Conservation (phyloP, 2,888 invertebrate species). For the Sesia apiformis region DNA sequence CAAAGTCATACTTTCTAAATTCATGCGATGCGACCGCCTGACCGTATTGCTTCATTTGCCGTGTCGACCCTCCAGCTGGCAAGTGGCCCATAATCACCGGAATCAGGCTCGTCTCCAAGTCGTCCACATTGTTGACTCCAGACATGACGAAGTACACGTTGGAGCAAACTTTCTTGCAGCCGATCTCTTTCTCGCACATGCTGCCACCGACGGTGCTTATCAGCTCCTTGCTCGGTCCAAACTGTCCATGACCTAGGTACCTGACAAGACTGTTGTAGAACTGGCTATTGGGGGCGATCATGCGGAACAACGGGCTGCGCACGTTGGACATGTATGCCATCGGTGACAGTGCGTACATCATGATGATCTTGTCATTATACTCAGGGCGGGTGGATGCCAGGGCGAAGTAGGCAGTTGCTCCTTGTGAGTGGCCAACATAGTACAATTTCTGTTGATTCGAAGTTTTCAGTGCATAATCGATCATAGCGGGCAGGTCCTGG, state of each 20-base stretch:
- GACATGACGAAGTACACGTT: constrained; percentile 76
- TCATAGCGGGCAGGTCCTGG: constrained; percentile 58
- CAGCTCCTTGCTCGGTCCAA: constrained; percentile 39
- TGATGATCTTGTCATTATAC: constrained; percentile 51
- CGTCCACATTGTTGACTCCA: constrained; percentile 69
- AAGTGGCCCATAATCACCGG: constrained; percentile 68
- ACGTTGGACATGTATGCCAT: constrained; percentile 57
- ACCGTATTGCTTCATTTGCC: constrained; percentile 71
- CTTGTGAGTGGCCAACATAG: constrained; percentile 54
- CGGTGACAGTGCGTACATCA: constrained; percentile 56
- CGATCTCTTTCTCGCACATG: constrained; percentile 44
- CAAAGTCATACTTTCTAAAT: constrained; percentile 55
- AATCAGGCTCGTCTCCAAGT: constrained; percentile 68
- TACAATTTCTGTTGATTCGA: constrained; percentile 43
- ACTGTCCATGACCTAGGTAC: constrained; percentile 39
- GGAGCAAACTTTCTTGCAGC: constrained; percentile 70
- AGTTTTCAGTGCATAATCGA: constrained; percentile 45
- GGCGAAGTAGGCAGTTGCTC: constrained; percentile 50
- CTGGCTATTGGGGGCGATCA: constrained; percentile 47
- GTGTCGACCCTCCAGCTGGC: constrained; percentile 73
- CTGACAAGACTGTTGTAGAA: constrained; percentile 29
- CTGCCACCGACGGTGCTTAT: constrained; percentile 42
- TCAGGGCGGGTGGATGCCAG: constrained; percentile 41
- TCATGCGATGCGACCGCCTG: constrained; percentile 54
- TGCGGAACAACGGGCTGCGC: constrained; percentile 55